A percentile compares a stretch with the other conserved stretches of the same genome.
phyloP scores from a whole-genome alignment of 2,888 invertebrate species.

The Sphaeridia pumilis region DNA sequence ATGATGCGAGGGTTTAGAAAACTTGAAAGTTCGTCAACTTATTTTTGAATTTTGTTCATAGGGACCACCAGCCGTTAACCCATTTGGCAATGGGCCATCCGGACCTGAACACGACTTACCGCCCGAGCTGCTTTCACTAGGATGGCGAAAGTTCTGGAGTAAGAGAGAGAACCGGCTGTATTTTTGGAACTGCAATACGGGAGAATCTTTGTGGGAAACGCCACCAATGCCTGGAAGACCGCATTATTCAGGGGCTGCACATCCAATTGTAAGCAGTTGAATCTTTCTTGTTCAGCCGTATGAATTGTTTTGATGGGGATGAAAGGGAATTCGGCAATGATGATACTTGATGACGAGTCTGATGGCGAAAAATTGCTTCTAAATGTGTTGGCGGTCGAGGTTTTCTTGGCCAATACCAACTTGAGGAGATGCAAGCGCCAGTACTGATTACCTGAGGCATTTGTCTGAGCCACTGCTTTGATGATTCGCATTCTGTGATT shows the following conservation, averaged over 20 bases:
- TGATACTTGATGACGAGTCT: constrained; percentile 15
- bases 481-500: neutral
- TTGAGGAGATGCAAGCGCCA: constrained; percentile 14
- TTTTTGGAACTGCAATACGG: constrained; percentile 91
- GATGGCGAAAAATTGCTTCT: neutral
- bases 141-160: constrained; percentile 96
- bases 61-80: constrained; percentile 37
- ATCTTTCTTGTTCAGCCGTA: too few relatives aligned
- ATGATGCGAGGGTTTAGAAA: neutral
- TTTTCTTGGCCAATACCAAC: constrained; percentile 9
- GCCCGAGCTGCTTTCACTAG: constrained; percentile 63
- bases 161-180: constrained; percentile 88
- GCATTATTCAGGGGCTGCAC: constrained; percentile 1
- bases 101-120: constrained; percentile 46
- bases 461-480: constrained; percentile 31
- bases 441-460: constrained; percentile 32
- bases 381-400: constrained; percentile 1
- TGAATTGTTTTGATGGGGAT: neutral
- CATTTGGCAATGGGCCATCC: constrained; percentile 40
- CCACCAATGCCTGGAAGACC: constrained; percentile 47
- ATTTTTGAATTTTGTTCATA: constrained; percentile 25
- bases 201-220: constrained; percentile 95
- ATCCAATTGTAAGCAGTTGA: constrained; percentile 7
- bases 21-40: too few relatives aligned
- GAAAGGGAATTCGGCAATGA: constrained; percentile 5